Evolutionary conservation across 37 sponge, comb jelly and placozoan genomes (phyloP), one percentile per base, ranked within the genome.

Genomic region (Chondrosia reniformis): DNA sequence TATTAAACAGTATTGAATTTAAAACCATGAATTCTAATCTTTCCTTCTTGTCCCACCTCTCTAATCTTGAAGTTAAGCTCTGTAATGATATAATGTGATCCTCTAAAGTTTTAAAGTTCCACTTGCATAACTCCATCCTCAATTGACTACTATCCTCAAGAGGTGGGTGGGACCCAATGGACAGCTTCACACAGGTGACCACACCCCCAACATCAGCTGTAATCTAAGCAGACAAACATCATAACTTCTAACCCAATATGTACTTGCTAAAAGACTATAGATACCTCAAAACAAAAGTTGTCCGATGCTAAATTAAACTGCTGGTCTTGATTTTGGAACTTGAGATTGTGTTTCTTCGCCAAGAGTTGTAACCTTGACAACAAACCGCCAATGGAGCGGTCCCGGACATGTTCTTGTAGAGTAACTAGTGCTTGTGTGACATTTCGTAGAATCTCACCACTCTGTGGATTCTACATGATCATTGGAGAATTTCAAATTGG

Each of bases 291-390:
- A 6, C n/a, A 8, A 28, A 56, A 56, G 58, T 28, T 56, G 58
- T 56, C 58, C 2, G 58, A 56, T n/a, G 58, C 27, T n/a, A 56
- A 28, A 24, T 34, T 39, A n/a, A 40, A 34, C n/a, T 39, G 72
- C 43, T 34, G 72, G 4, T 37, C 37, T 69, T 69, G 72, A 13
- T 24, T 25, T 4, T 43, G n/a, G 42, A 36, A 69, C 43, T 69
- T 34, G 72, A 69, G 72, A 34, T 37, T 36, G 72, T 69, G 36
- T 44, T 69, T 69, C 43, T 69, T 24, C 9, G 72, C 72, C 38
- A 69, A 43, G 8, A 69, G 37, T 21, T 69, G 72, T 44, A 69
- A 25, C 6, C 72, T 19, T 7, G 42, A 34, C n/a, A n/a, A 44
- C 3, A 69, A 44, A 17, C 72, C 72, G n/a, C 2, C 41, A 7